These are phyloP conservation scores for Phylloscopus trochiloides DNA, from an alignment of 2,113 vertebrate species.

Conservation along the genomic window DNA sequence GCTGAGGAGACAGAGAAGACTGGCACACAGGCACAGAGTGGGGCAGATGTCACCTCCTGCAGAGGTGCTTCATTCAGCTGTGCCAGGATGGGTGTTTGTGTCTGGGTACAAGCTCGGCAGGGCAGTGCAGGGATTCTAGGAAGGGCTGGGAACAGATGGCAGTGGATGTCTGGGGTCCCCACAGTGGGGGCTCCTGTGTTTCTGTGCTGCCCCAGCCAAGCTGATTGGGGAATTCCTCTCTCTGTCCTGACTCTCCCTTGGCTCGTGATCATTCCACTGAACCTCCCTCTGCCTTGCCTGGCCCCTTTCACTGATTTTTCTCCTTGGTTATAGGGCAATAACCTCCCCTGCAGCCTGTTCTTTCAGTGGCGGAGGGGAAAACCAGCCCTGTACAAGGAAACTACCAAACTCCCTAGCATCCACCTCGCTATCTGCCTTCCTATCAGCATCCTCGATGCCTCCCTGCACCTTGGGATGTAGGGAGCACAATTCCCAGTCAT, in stretches of 20 bases:
- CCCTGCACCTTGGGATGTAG: accelerated
- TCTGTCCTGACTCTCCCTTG: not conserved
- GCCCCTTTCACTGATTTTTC: not conserved
- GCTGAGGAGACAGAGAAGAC: not conserved
- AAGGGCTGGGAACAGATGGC: not conserved
- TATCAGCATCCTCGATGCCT: accelerated
- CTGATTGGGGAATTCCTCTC: not conserved
- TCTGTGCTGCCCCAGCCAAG: not conserved
- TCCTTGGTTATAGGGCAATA: accelerated
- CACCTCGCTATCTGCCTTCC: accelerated
- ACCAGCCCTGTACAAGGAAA: not conserved
- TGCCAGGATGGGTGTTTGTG: not conserved
- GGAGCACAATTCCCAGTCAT: not conserved
- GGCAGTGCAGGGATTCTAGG: not conserved
- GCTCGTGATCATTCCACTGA: not conserved
- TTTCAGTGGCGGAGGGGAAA: not conserved
- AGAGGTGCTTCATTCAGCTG: not conserved
- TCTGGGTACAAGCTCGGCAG: not conserved
- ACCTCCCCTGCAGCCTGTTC: not conserved
- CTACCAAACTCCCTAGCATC: not conserved
- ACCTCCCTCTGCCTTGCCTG: not conserved
- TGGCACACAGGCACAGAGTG: accelerated
- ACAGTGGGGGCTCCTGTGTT: not conserved
- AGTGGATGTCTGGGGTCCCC: not conserved
- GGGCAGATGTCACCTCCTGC: not conserved